A percentile compares a stretch with the other conserved stretches of the same genome.
These are phyloP conservation scores for Amazona finschi DNA, from an alignment of 2,797 vertebrate genomes.

Conservation along the genomic window DNA sequence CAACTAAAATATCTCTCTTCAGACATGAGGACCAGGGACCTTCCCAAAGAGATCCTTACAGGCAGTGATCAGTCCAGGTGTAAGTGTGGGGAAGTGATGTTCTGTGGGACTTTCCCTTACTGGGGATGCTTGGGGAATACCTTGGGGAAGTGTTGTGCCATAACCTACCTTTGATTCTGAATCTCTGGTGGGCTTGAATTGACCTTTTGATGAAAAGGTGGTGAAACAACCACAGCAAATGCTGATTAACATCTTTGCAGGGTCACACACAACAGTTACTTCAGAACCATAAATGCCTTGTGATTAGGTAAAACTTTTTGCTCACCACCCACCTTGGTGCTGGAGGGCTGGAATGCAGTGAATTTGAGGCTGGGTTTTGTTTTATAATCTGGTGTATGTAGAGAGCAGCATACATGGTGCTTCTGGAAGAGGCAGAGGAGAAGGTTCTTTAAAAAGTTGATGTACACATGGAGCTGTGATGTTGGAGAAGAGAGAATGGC, in stretches of 20 bases:
- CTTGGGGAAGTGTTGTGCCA: neutral
- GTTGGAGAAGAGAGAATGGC: neutral
- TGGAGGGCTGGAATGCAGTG: neutral
- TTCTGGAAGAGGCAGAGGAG: neutral
- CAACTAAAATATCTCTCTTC: neutral
- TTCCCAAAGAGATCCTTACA: neutral
- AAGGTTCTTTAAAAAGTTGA: neutral
- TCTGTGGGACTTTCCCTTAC: neutral
- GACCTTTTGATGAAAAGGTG: neutral
- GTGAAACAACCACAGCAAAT: neutral
- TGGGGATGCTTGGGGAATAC: neutral
- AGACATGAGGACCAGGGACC: neutral
- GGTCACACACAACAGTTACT: neutral
- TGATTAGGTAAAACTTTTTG: neutral
- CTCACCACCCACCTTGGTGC: accelerated
- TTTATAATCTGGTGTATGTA: neutral
- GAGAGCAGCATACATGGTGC: accelerated
- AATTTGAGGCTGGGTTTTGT: neutral
- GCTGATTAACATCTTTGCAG: neutral
- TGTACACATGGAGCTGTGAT: neutral
- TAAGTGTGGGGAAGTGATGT: neutral
- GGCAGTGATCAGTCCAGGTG: neutral
- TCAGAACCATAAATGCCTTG: neutral
- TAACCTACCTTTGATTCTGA: neutral
- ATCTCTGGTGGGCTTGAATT: neutral